Conservation (phyloP, 64 coral and sea anemone species). For the Pachyseris speciosa region DNA sequence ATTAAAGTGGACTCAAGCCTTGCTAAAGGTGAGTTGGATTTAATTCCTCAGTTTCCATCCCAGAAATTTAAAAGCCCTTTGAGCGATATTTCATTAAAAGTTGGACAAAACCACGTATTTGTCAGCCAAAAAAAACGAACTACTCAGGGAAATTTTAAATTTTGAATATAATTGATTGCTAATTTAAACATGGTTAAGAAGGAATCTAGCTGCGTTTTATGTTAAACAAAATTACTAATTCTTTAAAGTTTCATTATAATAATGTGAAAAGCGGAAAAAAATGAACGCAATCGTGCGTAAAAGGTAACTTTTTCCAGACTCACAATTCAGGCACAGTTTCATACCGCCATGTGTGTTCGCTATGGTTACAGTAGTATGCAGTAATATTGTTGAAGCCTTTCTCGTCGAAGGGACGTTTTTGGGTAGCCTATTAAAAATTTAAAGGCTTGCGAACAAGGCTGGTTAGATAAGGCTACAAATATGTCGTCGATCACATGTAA, state of each 20-base stretch:
- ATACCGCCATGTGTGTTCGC: not conserved
- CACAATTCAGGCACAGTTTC: not conserved
- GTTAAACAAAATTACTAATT: not conserved
- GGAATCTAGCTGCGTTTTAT: slow-evolving; percentile 26
- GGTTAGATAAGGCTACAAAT: slow-evolving; percentile 38
- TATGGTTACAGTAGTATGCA: not conserved
- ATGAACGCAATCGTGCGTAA: slow-evolving; percentile 11
- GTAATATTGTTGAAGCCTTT: not conserved
- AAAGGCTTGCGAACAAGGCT: not conserved
- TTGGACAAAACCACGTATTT: not conserved
- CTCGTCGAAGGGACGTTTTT: not conserved
- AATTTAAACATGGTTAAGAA: not conserved
- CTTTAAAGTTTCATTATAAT: not conserved
- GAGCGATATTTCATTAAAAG: not conserved
- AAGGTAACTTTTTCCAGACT: not conserved
- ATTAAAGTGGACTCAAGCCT: not conserved
- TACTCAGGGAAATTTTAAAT: not conserved
- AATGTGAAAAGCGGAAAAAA: slow-evolving; percentile 14
- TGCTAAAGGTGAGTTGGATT: slow-evolving; percentile 19
- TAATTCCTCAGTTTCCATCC: not conserved
- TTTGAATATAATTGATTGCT: not conserved
- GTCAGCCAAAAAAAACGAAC: not conserved
- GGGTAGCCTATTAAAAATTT: slow-evolving; percentile 26
- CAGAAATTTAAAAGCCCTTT: not conserved
- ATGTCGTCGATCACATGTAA: slow-evolving; percentile 29